Percentiles rank a stretch among this genome's conserved stretches.
phyloP scores from a whole-genome alignment of 2,113 vertebrate species.

The Rhinolophus sinicus region DNA sequence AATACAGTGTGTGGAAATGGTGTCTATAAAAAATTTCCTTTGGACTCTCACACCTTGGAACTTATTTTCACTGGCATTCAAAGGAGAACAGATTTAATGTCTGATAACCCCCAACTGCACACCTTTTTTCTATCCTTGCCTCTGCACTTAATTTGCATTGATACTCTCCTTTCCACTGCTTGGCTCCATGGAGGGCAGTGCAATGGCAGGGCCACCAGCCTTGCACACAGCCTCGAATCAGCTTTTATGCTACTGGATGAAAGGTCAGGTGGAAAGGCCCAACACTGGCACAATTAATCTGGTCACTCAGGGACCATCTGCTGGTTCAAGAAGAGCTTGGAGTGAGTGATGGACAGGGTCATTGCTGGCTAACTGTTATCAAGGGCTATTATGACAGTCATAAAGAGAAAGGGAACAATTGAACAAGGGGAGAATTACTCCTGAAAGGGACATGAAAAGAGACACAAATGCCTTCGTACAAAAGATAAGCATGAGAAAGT shows the following conservation, averaged over 20 bases:
- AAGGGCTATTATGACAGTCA: conserved; percentile 68
- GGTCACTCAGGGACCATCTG: not conserved
- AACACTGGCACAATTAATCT: conserved; percentile 54
- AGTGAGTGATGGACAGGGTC: conserved; percentile 74
- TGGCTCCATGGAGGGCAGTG: conserved; percentile 10
- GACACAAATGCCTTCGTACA: conserved; percentile 73
- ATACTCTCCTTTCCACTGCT: not conserved
- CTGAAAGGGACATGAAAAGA: conserved; percentile 75
- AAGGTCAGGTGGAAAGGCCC: conserved; percentile 57
- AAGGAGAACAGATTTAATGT: not conserved
- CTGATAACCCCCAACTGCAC: not conserved
- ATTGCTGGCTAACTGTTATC: not conserved
- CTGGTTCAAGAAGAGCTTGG: conserved; percentile 57
- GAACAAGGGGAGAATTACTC: conserved; percentile 74
- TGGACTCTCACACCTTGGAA: not conserved
- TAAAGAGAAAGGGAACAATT: conserved; percentile 73
- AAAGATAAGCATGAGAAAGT: conserved; percentile 69
- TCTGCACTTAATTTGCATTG: conserved; percentile 58
- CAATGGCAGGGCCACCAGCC: not conserved
- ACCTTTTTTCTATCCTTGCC: not conserved
- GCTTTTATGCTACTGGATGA: conserved; percentile 61
- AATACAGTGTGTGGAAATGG: not conserved
- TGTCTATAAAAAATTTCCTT: not conserved
- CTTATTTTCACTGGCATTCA: not conserved
- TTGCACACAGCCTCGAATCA: conserved; percentile 39